These are phyloP conservation scores for Halcyon senegalensis DNA, from an alignment of 2,113 vertebrate species.

Conservation along the genomic window DNA sequence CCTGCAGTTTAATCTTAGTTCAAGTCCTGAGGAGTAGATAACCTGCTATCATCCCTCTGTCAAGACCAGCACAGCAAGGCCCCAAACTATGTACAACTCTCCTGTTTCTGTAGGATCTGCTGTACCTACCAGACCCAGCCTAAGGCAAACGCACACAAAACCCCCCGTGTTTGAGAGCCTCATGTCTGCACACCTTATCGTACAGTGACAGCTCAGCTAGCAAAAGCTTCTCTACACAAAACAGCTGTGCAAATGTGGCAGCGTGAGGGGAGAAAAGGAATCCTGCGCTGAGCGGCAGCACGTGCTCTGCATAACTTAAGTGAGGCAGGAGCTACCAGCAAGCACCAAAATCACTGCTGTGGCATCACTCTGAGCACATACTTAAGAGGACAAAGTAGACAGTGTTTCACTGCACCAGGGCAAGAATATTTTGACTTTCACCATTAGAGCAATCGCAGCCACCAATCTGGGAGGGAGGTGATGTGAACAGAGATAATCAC, in stretches of 20 bases:
- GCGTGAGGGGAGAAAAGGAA: not conserved
- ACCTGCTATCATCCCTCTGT: rapidly evolving
- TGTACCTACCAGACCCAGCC: not conserved
- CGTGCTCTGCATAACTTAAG: not conserved
- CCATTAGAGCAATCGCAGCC: not conserved
- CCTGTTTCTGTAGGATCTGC: not conserved
- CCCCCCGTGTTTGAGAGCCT: rapidly evolving
- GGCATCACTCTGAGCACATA: not conserved
- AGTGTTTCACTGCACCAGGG: not conserved
- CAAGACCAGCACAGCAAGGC: not conserved
- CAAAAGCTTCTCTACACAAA: not conserved
- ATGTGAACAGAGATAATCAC: not conserved
- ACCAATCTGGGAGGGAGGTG: not conserved
- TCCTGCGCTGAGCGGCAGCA: not conserved
- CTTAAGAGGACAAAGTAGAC: not conserved
- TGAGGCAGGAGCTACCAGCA: not conserved
- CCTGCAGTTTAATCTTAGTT: not conserved
- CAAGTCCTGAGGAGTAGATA: not conserved
- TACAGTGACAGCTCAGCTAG: not conserved
- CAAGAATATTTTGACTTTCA: not conserved
- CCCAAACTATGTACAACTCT: rapidly evolving
- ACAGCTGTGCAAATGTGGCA: not conserved
- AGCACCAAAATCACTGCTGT: rapidly evolving
- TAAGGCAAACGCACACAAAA: not conserved
- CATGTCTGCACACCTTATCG: rapidly evolving